phyloP scores from a whole-genome alignment of 64 coral and sea anemone genomes.

The Astreopora myriophthalma region DNA sequence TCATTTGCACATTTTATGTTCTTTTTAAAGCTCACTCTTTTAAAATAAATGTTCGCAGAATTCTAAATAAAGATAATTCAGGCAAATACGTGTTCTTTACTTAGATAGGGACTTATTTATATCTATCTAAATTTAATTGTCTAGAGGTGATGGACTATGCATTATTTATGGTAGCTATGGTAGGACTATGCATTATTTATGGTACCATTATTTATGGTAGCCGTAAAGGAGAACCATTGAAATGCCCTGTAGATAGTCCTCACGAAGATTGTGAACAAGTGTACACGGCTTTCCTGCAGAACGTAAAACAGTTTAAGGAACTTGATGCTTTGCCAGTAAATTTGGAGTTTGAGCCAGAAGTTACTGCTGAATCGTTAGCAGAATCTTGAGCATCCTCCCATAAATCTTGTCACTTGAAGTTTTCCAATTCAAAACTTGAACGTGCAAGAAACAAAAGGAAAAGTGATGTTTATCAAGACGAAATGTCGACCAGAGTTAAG shows the following conservation, averaged over 20 bases:
- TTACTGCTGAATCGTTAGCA: not conserved
- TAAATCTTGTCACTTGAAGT: slow-evolving; percentile 33
- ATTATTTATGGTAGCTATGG: too few relatives aligned
- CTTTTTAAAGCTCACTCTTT: not conserved
- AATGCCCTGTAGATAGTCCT: too few relatives aligned
- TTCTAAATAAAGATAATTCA: not conserved
- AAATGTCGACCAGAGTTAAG: slow-evolving; percentile 30
- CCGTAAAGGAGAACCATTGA: too few relatives aligned
- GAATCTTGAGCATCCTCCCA: not conserved
- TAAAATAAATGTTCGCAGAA: not conserved
- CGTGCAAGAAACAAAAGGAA: slow-evolving; percentile 17
- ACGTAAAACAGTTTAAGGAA: not conserved
- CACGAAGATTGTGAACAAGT: too few relatives aligned
- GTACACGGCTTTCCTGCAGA: not conserved
- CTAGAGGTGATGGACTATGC: too few relatives aligned
- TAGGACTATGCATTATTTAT: too few relatives aligned
- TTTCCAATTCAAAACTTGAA: slow-evolving; percentile 34
- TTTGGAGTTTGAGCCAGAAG: not conserved
- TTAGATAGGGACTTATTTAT: not conserved
- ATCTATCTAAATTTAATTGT: not conserved
- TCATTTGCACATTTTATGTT: not conserved
- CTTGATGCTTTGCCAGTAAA: not conserved
- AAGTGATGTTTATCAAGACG: not conserved
- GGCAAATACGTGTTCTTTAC: not conserved
- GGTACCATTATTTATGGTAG: too few relatives aligned